Evolutionary conservation across 1,140 invertebrate species (phyloP).

Genomic region (Meloidogyne exigua): DNA sequence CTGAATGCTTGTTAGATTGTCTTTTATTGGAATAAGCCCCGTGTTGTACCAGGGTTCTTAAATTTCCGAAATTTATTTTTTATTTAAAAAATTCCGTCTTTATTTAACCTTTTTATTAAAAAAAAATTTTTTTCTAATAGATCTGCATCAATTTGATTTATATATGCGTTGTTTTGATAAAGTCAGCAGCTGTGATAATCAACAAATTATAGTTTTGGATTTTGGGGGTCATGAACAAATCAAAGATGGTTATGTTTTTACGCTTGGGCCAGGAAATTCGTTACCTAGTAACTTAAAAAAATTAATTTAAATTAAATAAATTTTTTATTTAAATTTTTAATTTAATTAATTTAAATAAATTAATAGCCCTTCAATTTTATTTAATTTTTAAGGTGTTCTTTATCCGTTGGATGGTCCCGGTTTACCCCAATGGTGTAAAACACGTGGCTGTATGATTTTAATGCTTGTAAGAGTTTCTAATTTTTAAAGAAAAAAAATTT

Average conservation of each 20-base stretch:
- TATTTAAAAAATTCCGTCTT: too few species aligned
- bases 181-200: background rate
- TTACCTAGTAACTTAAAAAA: slow-evolving; percentile 16
- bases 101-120: too few species aligned
- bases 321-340: too few species aligned
- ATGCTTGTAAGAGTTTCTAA: background rate
- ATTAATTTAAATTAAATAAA: too few species aligned
- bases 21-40: too few species aligned
- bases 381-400: slow-evolving; percentile 16
- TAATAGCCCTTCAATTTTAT: background rate
- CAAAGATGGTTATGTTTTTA: slow-evolving; percentile 26
- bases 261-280: slow-evolving; percentile 7
- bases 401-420: slow-evolving; percentile 13
- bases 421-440: slow-evolving; percentile 5
- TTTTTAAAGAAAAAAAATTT: too few species aligned
- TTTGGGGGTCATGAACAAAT: background rate
- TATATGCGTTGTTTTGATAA: background rate
- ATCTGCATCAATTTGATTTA: background rate
- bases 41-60: too few species aligned
- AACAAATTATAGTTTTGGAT: slow-evolving; percentile 21
- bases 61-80: too few species aligned
- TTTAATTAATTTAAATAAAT: too few species aligned
- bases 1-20: too few species aligned
- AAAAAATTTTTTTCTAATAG: background rate
- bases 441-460: background rate